These are phyloP conservation scores for Poeciliopsis presidionis DNA, from an alignment of 2,797 vertebrate genomes.

Conservation along the genomic window DNA sequence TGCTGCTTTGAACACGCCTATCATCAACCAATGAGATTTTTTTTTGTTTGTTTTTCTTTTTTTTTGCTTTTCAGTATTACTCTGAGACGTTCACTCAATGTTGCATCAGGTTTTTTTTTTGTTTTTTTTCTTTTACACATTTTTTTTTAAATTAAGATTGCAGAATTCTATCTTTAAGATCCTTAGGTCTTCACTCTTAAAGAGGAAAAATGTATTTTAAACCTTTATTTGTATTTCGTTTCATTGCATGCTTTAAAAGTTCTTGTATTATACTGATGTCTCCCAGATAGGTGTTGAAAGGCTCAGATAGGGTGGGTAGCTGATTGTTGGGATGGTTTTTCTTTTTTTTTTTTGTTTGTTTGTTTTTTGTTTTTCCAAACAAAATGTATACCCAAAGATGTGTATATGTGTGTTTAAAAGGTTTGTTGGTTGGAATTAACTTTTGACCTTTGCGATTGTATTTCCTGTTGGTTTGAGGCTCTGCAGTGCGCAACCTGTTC, in stretches of 20 bases:
- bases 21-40: constrained; percentile 42
- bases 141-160: constrained; percentile 46
- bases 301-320: constrained; percentile 64
- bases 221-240: constrained; percentile 70
- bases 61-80: constrained; percentile 77
- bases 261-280: constrained; percentile 71
- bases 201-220: constrained; percentile 84
- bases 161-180: constrained; percentile 83
- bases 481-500: constrained; percentile 74
- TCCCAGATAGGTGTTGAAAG: constrained; percentile 73
- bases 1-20: constrained; percentile 61
- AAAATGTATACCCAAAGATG: constrained; percentile 76
- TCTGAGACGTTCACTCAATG: constrained; percentile 65
- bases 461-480: constrained; percentile 78
- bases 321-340: constrained; percentile 60
- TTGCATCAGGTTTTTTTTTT: constrained; percentile 53
- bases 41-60: constrained; percentile 27
- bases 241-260: constrained; percentile 81
- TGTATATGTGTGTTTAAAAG: constrained; percentile 80
- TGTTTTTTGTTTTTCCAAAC: constrained; percentile 47
- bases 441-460: constrained; percentile 90
- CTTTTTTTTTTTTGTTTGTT: constrained; percentile 40
- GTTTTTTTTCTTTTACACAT: constrained; percentile 22
- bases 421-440: constrained; percentile 81
- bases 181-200: constrained; percentile 89